Conservation (phyloP, 1,140 invertebrate species). For the Thaumetopoea pityocampa region DNA sequence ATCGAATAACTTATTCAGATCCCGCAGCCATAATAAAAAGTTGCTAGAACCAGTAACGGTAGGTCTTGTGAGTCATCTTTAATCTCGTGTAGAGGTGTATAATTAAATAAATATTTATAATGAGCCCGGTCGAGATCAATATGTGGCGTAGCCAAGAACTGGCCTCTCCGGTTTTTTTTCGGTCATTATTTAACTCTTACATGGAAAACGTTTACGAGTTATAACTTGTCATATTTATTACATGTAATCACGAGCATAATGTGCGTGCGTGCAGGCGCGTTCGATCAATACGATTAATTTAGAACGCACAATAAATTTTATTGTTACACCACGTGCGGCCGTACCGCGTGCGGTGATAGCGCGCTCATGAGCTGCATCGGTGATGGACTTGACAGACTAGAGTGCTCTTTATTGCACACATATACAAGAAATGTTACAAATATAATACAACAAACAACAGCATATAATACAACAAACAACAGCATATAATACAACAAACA, state of each 20-base stretch:
- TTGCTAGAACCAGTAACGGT: constrained; percentile 41
- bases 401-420: no score
- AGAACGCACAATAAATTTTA: constrained; percentile 50
- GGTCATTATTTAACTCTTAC: constrained; percentile 48
- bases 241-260: constrained; percentile 59
- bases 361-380: no score
- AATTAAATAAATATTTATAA: constrained; percentile 69
- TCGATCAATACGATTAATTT: constrained; percentile 59
- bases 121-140: constrained; percentile 55
- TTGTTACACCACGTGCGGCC: constrained; percentile 39
- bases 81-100: constrained; percentile 43
- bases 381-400: no score
- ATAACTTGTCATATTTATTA: constrained; percentile 12
- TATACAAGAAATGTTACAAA: no score
- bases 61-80: constrained; percentile 58
- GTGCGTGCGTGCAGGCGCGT: constrained; percentile 47
- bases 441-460: no score
- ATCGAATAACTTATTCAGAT: no score
- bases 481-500: no score
- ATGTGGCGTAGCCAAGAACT: constrained; percentile 51
- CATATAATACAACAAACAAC: no score
- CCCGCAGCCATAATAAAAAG: no score
- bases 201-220: constrained; percentile 19
- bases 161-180: constrained; percentile 55
- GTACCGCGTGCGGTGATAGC: constrained; percentile 34